Conservation (phyloP, 2,113 vertebrate genomes). For the Neopipo cinnamomea region DNA sequence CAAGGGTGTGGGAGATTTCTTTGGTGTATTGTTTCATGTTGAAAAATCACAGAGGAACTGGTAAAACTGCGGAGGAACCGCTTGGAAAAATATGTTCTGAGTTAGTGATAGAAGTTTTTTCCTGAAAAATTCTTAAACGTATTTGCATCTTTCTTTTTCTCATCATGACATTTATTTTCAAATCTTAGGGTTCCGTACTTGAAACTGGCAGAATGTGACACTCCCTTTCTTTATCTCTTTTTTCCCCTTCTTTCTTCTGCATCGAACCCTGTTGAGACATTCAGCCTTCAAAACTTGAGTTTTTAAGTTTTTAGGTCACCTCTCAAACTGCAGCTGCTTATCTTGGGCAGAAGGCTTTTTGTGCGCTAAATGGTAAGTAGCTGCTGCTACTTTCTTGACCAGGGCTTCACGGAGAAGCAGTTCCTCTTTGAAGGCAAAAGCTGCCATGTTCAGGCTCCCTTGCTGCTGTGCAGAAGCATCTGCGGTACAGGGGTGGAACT, state of each 20-base stretch:
- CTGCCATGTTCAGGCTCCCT: background rate
- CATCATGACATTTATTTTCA: background rate
- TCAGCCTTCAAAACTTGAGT: background rate
- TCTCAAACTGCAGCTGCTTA: background rate
- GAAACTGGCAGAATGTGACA: background rate
- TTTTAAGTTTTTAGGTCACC: background rate
- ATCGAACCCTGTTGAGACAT: background rate
- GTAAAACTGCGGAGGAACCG: background rate
- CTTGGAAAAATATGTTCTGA: background rate
- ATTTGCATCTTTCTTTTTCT: background rate
- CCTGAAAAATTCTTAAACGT: background rate
- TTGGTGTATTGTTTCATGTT: background rate
- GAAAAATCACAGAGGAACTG: background rate
- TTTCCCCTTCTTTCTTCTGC: background rate
- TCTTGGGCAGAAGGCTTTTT: background rate
- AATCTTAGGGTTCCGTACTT: background rate
- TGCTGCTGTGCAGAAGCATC: background rate
- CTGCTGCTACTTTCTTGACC: background rate
- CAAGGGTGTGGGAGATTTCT: background rate
- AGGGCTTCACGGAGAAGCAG: background rate
- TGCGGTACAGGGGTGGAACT: background rate
- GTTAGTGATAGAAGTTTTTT: background rate
- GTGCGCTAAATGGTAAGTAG: background rate
- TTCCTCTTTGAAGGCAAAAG: slow-evolving; percentile 5
- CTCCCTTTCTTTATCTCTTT: background rate